phyloP scores from a whole-genome alignment of 1,140 invertebrate genomes.

The Drosophila sulfurigaster region DNA sequence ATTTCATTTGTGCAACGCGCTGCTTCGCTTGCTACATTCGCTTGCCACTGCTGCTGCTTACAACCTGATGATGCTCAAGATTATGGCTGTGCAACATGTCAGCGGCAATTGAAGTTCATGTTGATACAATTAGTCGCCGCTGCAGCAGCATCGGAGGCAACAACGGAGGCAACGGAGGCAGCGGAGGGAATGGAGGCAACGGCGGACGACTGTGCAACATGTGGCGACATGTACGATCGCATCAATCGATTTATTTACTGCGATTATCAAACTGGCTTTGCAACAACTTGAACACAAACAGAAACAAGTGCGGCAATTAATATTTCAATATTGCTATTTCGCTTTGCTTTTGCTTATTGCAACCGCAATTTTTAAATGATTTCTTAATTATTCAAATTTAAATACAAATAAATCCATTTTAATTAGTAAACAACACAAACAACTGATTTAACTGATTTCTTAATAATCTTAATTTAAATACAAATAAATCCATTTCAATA shows the following conservation, averaged over 20 bases:
- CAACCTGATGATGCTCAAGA: conserved; percentile 37
- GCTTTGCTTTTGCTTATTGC: no score
- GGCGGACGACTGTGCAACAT: conserved; percentile 1
- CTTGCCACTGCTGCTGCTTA: not conserved
- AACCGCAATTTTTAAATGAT: no score
- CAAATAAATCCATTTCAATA: no score
- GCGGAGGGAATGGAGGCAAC: no score
- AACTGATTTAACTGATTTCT: no score
- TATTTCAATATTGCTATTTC: not conserved
- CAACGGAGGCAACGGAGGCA: no score
- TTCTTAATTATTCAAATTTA: no score
- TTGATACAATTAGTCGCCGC: conserved; percentile 45
- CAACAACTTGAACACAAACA: not conserved
- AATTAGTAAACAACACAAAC: no score
- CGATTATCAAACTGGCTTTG: conserved; percentile 1
- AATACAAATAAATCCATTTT: no score
- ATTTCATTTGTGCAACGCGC: conserved; percentile 40
- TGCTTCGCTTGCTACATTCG: conserved; percentile 3
- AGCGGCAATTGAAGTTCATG: conserved; percentile 52
- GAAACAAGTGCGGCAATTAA: not conserved
- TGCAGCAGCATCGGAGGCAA: no score
- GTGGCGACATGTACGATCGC: conserved; percentile 1
- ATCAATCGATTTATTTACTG: conserved; percentile 11
- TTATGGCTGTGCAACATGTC: conserved; percentile 42
- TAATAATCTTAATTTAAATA: no score